phyloP scores from a whole-genome alignment of 2,888 invertebrate genomes.

The Gastracanthus pulcherrimus region DNA sequence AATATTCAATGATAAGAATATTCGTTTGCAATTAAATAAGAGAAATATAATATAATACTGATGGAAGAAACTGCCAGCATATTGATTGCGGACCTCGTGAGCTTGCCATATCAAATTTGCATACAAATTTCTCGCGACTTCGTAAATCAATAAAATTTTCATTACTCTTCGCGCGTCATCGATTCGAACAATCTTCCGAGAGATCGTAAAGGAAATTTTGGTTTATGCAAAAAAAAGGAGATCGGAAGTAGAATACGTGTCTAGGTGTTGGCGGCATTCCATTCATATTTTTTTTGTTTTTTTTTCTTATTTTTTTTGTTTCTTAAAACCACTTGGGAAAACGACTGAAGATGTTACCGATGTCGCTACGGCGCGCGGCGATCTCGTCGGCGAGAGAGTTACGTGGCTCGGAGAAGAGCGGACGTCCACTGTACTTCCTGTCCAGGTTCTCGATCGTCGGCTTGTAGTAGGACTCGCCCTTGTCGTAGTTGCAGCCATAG shows the following conservation, averaged over 20 bases:
- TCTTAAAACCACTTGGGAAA: conserved; percentile 77
- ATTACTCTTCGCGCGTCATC: background rate
- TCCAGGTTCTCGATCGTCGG: conserved; percentile 87
- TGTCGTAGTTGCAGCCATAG: conserved; percentile 91
- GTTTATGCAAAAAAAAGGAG: no score
- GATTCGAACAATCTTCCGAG: no score
- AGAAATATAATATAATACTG: background rate
- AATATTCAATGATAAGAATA: background rate
- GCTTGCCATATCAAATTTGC: no score
- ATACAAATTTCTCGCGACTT: no score
- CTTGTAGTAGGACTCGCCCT: conserved; percentile 90
- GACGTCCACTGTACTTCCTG: conserved; percentile 82
- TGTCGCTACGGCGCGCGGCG: conserved; percentile 79
- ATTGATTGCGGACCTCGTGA: background rate
- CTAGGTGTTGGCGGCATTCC: conserved; percentile 21
- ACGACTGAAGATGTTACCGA: conserved; percentile 76
- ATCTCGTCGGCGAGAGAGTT: conserved; percentile 79
- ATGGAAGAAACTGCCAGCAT: background rate
- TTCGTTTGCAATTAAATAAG: background rate
- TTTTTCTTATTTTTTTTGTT: conserved; percentile 10
- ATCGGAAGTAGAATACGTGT: background rate
- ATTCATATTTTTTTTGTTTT: no score
- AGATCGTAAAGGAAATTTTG: no score
- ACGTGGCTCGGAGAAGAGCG: conserved; percentile 75
- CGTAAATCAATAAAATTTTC: background rate